Conservation (phyloP, 92 coral and sea anemone species). For the Porites evermanni region DNA sequence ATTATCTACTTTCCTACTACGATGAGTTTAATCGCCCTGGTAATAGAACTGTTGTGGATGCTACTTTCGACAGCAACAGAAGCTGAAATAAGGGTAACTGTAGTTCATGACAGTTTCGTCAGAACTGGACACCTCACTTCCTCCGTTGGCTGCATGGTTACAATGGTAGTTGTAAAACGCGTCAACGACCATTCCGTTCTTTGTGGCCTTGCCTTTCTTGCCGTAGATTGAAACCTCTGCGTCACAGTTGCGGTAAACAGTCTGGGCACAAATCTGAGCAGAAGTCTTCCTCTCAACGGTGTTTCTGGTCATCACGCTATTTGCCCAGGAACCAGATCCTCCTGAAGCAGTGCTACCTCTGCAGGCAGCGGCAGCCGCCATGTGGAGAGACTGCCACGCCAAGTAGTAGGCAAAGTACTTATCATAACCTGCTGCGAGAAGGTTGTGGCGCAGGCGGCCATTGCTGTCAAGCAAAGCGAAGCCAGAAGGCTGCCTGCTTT, state of each 20-base stretch:
- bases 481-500: slow-evolving; percentile 34
- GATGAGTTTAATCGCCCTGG: neutral
- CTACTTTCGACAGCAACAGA: slow-evolving; percentile 33
- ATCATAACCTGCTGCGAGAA: slow-evolving; percentile 47
- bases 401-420: slow-evolving; percentile 33
- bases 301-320: slow-evolving; percentile 25
- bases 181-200: neutral
- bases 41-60: neutral
- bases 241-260: neutral
- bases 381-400: slow-evolving; percentile 65
- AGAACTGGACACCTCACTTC: slow-evolving; percentile 9
- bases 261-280: slow-evolving; percentile 14
- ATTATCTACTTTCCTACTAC: neutral
- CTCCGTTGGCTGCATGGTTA: neutral
- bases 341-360: slow-evolving; percentile 59
- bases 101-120: neutral
- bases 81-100: slow-evolving; percentile 11
- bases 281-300: neutral
- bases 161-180: neutral
- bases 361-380: slow-evolving; percentile 68
- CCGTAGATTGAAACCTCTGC: slow-evolving; percentile 48
- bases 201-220: slow-evolving; percentile 36
- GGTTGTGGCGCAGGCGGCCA: slow-evolving; percentile 41
- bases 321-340: slow-evolving; percentile 15
- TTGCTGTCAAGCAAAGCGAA: slow-evolving; percentile 20